Evolutionary conservation across 2,113 vertebrate species (phyloP).

Genomic region (Suricata suricatta): DNA sequence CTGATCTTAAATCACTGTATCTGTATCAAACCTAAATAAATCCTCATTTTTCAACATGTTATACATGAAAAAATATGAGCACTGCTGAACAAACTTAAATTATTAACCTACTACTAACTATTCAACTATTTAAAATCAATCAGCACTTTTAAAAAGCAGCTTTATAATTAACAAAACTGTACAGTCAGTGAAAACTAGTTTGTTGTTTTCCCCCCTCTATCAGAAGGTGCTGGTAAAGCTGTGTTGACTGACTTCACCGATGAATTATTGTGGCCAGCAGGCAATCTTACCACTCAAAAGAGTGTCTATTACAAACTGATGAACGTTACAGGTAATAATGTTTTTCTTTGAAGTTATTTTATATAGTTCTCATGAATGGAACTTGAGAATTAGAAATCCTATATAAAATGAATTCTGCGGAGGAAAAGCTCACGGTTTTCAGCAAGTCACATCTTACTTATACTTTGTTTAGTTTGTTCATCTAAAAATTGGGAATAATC

Average conservation of each 20-base stretch:
- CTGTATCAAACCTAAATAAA: not conserved
- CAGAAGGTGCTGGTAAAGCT: not conserved
- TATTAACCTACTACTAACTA: slow-evolving; percentile 32
- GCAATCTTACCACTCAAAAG: not conserved
- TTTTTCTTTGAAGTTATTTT: not conserved
- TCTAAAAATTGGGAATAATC: not conserved
- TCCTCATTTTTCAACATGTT: slow-evolving; percentile 25
- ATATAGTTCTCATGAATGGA: not conserved
- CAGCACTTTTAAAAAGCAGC: slow-evolving; percentile 13
- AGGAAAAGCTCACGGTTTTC: not conserved
- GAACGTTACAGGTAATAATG: not conserved
- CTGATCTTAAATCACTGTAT: not conserved
- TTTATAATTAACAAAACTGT: slow-evolving; percentile 33
- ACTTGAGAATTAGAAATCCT: not conserved
- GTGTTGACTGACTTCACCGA: not conserved
- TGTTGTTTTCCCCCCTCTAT: not conserved
- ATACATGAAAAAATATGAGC: slow-evolving; percentile 21
- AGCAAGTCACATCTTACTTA: not conserved
- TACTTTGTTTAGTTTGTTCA: slow-evolving; percentile 10
- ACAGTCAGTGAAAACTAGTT: slow-evolving; percentile 21
- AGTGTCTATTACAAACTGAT: not conserved
- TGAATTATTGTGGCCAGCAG: not conserved
- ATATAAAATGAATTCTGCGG: slow-evolving; percentile 27
- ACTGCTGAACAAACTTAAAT: slow-evolving; percentile 41
- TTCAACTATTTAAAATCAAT: slow-evolving; percentile 51